Conservation (phyloP, 2,113 vertebrate genomes). For the Taurulus bubalis region DNA sequence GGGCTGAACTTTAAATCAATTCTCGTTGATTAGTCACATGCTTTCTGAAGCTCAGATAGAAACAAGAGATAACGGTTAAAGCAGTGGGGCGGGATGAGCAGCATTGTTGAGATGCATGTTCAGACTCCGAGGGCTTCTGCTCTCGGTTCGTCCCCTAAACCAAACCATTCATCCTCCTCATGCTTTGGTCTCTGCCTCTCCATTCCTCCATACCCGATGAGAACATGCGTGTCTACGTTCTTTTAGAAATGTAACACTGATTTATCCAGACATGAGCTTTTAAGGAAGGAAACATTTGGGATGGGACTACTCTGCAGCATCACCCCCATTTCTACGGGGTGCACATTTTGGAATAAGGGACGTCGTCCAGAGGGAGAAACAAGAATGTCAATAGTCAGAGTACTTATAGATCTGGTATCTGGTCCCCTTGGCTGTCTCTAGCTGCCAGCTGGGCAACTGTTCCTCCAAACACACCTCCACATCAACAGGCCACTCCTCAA, state of each 20-base stretch:
- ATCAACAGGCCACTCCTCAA: slow-evolving; percentile 39
- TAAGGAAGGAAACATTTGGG: neutral
- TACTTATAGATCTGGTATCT: neutral
- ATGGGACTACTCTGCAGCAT: neutral
- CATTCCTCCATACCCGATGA: slow-evolving; percentile 6
- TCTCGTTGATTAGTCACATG: neutral
- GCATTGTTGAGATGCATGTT: neutral
- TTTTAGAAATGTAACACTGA: neutral
- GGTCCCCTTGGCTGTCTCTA: neutral
- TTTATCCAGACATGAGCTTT: neutral
- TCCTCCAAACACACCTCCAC: slow-evolving; percentile 49
- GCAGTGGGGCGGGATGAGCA: neutral
- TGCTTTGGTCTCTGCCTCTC: slow-evolving; percentile 1
- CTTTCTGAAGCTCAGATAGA: too few species aligned
- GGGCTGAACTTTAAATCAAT: neutral
- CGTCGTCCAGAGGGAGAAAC: neutral
- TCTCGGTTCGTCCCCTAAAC: neutral
- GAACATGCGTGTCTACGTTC: neutral
- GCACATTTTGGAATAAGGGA: neutral
- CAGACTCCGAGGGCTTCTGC: slow-evolving; percentile 29
- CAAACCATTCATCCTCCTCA: neutral
- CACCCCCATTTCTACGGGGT: neutral
- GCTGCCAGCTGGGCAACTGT: neutral
- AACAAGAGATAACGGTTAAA: neutral
- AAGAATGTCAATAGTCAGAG: neutral